Percentiles rank a stretch among this genome's conserved stretches.
Conservation (phyloP, 1,140 invertebrate species). For the Drosophila orena region DNA sequence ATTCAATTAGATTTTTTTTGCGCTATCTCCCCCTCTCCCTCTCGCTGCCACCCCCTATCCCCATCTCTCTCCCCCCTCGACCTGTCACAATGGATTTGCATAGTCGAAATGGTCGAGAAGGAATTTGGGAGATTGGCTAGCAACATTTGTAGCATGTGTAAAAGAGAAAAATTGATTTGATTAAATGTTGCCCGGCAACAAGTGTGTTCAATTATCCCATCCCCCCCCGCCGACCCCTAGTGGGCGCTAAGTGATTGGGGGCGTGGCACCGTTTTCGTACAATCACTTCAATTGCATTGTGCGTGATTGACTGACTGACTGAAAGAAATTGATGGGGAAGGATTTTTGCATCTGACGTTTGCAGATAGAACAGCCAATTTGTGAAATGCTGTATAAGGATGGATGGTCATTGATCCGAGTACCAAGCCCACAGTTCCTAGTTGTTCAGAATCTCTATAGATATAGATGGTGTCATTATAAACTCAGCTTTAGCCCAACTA, state of each 20-base stretch:
- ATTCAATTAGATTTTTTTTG: constrained; percentile 75
- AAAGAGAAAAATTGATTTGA: constrained; percentile 66
- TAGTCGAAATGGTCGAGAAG: constrained; percentile 19
- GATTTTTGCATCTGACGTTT: neutral
- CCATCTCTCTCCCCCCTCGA: neutral
- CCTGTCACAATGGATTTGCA: constrained; percentile 75
- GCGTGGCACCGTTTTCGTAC: constrained; percentile 9
- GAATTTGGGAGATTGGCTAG: constrained; percentile 30
- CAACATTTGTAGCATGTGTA: constrained; percentile 60
- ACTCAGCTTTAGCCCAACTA: too few relatives aligned
- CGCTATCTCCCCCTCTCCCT: constrained; percentile 1
- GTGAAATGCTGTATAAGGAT: too few relatives aligned
- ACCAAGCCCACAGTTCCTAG: too few relatives aligned
- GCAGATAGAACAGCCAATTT: neutral
- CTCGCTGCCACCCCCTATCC: neutral
- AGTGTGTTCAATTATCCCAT: constrained; percentile 31
- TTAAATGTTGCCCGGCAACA: constrained; percentile 68
- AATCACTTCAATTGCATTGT: constrained; percentile 27
- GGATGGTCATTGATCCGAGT: neutral
- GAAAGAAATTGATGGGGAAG: constrained; percentile 2
- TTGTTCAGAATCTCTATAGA: too few relatives aligned
- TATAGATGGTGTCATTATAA: too few relatives aligned
- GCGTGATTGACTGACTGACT: constrained; percentile 31
- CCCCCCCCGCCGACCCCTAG: too few relatives aligned
- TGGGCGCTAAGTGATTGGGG: constrained; percentile 19